These are phyloP conservation scores for Mesembrinibis cayennensis DNA, from an alignment of 2,113 vertebrate species.

Conservation along the genomic window DNA sequence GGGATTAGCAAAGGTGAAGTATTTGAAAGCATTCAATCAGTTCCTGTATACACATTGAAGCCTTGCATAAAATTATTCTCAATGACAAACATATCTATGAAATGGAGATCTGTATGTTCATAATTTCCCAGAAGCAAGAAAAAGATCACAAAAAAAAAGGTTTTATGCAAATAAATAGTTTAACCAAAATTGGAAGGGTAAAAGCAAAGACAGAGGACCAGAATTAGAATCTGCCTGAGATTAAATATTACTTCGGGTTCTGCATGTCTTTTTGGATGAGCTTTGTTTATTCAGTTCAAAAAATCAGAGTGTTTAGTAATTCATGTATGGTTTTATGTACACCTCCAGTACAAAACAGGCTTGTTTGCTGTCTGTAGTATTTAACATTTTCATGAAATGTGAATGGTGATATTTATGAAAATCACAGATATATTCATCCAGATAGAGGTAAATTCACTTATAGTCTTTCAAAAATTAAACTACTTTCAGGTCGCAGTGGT, in stretches of 20 bases:
- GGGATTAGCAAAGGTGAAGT: constrained; percentile 26
- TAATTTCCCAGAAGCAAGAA: neutral
- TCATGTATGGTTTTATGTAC: neutral
- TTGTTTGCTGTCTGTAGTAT: neutral
- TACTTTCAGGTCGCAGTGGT: neutral
- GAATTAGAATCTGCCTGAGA: neutral
- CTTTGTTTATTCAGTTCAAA: neutral
- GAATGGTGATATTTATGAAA: neutral
- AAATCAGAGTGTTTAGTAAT: neutral
- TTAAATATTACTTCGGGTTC: neutral
- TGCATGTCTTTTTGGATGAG: neutral
- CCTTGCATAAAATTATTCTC: neutral
- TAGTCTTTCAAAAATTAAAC: neutral
- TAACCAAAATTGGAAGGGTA: neutral
- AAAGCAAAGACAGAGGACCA: neutral
- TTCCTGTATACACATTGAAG: neutral
- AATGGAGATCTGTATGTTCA: neutral
- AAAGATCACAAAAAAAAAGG: neutral
- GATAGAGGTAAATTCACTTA: neutral
- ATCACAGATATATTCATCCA: neutral
- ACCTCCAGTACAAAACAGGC: neutral
- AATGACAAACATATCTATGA: neutral
- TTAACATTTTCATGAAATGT: neutral
- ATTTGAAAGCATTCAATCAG: neutral
- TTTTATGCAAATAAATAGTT: neutral